Evolutionary conservation across 2,888 invertebrate genomes (phyloP).

Genomic region (Glaucopsyche alexis): DNA sequence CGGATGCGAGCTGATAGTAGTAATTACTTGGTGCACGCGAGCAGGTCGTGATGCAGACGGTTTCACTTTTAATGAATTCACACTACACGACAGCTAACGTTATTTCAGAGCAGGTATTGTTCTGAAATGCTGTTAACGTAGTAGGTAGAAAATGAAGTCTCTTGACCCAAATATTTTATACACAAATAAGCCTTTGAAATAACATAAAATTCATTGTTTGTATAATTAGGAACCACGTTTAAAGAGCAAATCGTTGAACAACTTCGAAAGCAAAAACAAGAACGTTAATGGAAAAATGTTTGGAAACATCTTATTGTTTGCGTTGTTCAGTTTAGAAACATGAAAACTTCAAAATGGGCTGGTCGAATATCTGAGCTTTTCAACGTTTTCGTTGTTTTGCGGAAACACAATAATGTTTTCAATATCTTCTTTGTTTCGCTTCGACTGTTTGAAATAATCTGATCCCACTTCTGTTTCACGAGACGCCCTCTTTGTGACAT

Average conservation of each 20-base stretch:
- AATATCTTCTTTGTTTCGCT: constrained; percentile 16
- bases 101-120: constrained; percentile 1
- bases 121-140: not conserved
- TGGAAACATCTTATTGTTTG: constrained; percentile 17
- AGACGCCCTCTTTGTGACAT: constrained; percentile 2
- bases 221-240: not conserved
- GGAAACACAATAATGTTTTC: not conserved
- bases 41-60: not conserved
- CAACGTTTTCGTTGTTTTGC: not conserved
- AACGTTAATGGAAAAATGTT: constrained; percentile 17
- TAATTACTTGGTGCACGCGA: constrained; percentile 6
- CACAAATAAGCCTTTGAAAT: not conserved
- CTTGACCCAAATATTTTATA: not conserved
- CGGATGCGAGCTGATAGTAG: constrained; percentile 13
- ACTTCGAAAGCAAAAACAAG: constrained; percentile 15
- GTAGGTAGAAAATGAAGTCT: no score
- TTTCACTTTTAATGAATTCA: constrained; percentile 18
- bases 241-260: not conserved
- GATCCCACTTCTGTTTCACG: not conserved
- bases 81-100: constrained; percentile 1
- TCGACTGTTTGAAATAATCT: constrained; percentile 8
- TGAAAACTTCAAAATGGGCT: not conserved
- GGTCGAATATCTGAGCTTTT: not conserved
- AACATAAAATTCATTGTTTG: not conserved
- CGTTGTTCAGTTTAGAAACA: constrained; percentile 17